Percentiles rank a stretch among this genome's conserved stretches.
Conservation (phyloP, 1,140 invertebrate genomes). For the Drosophila tani region DNA sequence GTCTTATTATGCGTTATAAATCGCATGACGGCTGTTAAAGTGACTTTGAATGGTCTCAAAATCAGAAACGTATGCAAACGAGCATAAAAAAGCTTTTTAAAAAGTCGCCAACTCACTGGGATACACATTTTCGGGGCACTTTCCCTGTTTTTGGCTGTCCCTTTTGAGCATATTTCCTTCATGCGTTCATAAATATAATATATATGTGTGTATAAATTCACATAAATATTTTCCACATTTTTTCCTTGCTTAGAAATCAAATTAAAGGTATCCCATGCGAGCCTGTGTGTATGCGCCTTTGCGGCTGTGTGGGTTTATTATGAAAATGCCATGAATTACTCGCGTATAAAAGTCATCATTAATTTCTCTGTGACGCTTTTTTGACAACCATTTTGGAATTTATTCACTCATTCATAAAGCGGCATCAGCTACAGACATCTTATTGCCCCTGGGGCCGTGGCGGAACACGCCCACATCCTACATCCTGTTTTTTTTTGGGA, state of each 20-base stretch:
- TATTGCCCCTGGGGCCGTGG: background rate
- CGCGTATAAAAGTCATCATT: conserved; percentile 83
- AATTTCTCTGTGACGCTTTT: conserved; percentile 79
- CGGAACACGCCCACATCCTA: background rate
- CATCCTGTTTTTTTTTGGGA: conserved; percentile 2
- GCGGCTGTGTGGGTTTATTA: conserved; percentile 64
- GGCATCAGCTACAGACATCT: conserved; percentile 28
- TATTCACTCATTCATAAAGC: conserved; percentile 75
- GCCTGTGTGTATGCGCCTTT: conserved; percentile 21
- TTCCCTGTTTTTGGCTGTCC: conserved; percentile 25
- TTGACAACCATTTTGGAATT: conserved; percentile 79
- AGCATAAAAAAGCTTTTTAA: conserved; percentile 78
- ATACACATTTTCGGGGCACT: conserved; percentile 22
- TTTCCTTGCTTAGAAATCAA: conserved; percentile 71
- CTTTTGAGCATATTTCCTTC: conserved; percentile 44
- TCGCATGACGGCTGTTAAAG: conserved; percentile 73
- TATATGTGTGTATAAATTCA: conserved; percentile 25
- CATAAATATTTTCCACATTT: conserved; percentile 57
- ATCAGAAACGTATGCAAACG: conserved; percentile 75
- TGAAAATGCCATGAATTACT: conserved; percentile 81
- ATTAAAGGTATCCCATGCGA: conserved; percentile 69
- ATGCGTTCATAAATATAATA: conserved; percentile 60
- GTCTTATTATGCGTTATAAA: conserved; percentile 74
- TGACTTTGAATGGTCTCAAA: conserved; percentile 70
- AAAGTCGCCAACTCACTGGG: conserved; percentile 60